phyloP scores from a whole-genome alignment of 2,888 invertebrate genomes.

The Drosophila mimica region DNA sequence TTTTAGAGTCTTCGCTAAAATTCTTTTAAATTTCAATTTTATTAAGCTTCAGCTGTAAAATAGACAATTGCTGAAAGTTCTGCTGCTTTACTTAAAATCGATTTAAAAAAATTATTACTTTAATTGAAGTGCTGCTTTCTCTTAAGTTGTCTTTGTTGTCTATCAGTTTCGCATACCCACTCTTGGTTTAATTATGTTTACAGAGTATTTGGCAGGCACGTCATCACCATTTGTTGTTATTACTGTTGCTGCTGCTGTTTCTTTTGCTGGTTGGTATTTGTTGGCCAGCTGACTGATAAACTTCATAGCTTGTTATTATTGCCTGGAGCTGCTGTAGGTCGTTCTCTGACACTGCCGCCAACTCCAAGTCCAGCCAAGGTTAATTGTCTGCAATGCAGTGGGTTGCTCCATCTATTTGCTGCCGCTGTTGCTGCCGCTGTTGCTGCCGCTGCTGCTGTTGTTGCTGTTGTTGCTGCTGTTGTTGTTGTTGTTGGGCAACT shows the following conservation, averaged over 20 bases:
- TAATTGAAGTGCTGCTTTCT: neutral
- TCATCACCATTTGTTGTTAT: slow-evolving; percentile 36
- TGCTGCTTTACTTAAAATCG: neutral
- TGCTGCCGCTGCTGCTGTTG: neutral
- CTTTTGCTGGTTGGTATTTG: slow-evolving; percentile 11
- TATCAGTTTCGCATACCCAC: neutral
- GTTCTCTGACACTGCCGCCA: slow-evolving; percentile 70
- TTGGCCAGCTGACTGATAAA: slow-evolving; percentile 68
- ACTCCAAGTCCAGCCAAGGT: slow-evolving; percentile 79
- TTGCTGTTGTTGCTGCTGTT: neutral
- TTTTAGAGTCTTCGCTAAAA: neutral
- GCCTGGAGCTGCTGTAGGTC: slow-evolving; percentile 66
- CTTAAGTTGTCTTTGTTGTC: neutral
- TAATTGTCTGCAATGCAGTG: slow-evolving; percentile 71
- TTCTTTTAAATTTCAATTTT: neutral
- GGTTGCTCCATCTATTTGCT: slow-evolving; percentile 40
- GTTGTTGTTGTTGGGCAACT: slow-evolving; percentile 45
- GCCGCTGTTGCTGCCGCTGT: neutral
- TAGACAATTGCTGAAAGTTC: neutral
- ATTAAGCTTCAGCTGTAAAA: neutral
- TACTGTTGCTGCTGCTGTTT: slow-evolving; percentile 11
- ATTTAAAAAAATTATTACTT: neutral
- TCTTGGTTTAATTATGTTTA: neutral
- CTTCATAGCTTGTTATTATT: slow-evolving; percentile 38
- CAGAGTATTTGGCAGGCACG: slow-evolving; percentile 34